Base-by-base conservation (phyloP, 2,113 vertebrate genomes). In the Aepyceros melampus region DNA sequence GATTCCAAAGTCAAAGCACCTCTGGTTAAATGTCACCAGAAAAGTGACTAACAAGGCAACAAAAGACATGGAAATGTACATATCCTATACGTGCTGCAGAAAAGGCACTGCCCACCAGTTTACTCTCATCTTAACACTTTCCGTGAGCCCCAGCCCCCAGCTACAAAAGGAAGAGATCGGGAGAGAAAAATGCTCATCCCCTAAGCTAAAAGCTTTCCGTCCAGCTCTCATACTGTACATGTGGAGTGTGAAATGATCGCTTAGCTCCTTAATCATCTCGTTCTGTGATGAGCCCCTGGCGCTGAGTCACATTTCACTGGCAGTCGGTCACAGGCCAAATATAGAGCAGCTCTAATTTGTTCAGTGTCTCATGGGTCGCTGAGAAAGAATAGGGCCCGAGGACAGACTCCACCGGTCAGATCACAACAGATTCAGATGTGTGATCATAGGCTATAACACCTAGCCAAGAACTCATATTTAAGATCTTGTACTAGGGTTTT, bases 361-460 rank as follows among this genome's bases (percentile, higher is more conserved):
- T 85, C 56, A 76, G 62, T 12, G 92, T 96, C 89, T 97, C 58
- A 47, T n/a, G 95, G 91, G 76, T 91, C 87, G 58, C 64, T 47
- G 58, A 95, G 79, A 96, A 96, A 85, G 79, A 95, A 89, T 33
- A 93, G 60, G 62, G 62, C 45, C 43, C 79, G 86, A 92, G 82
- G 83, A 94, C 88, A 86, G 60, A 53, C 51, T 23, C n/a, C 21
- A 29, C 12, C 10, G 19, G 58, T 95, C 87, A 93, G 45, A 53
- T 89, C 8, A 23, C 67, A 74, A 79, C 78, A 51, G 36, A 33
- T 58, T 9, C 33, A 53, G 33, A 27, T 85, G 45, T 79, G 71
- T 71, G 71, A 78, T 51, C 67, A 17, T 60, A 78, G 87, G 43
- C 71, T 91, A 0, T 43, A 64, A 91, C 71, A 45, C 40, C 89